A percentile compares a stretch with the other conserved stretches of the same genome.
These are phyloP conservation scores for Rhabdophis nuchalis DNA, from an alignment of 2,797 vertebrate genomes.

Conservation along the genomic window DNA sequence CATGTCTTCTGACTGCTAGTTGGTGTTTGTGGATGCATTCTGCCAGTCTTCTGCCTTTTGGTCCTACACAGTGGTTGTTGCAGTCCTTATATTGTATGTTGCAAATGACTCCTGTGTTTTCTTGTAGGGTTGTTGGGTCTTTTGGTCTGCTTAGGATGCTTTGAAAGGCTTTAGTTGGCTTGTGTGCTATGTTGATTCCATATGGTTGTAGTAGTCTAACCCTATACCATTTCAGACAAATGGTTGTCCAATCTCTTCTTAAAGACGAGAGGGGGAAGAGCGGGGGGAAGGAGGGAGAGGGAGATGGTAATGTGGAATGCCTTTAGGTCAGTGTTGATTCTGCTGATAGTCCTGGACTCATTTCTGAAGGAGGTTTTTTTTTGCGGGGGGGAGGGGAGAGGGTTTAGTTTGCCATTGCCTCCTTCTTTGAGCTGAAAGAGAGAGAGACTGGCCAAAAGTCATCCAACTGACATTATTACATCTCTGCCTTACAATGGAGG, in stretches of 20 bases:
- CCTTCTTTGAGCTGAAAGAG: neutral
- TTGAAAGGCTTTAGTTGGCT: neutral
- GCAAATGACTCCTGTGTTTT: neutral
- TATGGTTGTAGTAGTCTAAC: neutral
- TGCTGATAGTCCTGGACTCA: neutral
- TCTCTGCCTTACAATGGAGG: neutral
- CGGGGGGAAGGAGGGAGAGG: no score
- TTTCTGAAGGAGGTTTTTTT: neutral
- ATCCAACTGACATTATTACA: neutral
- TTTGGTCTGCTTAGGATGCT: neutral
- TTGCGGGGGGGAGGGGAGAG: accelerated
- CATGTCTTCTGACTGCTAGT: neutral
- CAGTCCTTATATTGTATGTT: neutral
- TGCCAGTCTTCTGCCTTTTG: neutral
- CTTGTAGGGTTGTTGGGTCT: neutral
- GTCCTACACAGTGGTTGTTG: neutral
- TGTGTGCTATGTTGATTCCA: neutral
- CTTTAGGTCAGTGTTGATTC: neutral
- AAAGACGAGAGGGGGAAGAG: no score
- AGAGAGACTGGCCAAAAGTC: neutral
- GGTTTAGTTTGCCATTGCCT: neutral
- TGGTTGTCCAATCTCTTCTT: neutral
- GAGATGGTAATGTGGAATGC: neutral
- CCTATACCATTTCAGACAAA: neutral
- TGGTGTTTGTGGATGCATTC: neutral